A percentile compares a stretch with the other conserved stretches of the same genome.
Conservation (phyloP, 2,888 invertebrate species). For the Lucinisca nassula region DNA sequence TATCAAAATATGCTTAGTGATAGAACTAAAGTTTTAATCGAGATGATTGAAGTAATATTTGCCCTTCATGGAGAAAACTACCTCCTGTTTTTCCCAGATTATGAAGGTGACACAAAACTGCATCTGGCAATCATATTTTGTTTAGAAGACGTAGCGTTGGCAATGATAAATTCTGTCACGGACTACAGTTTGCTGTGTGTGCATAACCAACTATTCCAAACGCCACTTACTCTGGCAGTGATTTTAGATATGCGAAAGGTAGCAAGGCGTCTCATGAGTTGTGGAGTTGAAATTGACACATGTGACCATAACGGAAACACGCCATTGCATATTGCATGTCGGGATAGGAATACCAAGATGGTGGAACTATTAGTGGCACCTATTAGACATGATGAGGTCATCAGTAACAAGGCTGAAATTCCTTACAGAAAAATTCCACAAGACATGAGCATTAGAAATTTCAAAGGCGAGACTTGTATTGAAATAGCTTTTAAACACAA, state of each 20-base stretch:
- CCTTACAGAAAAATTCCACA: conserved; percentile 56
- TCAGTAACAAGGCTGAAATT: conserved; percentile 32
- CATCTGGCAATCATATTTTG: conserved; percentile 16
- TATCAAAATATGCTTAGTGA: background rate
- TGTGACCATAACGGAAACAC: conserved; percentile 58
- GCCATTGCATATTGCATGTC: conserved; percentile 57
- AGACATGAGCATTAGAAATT: conserved; percentile 47
- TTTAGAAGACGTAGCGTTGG: background rate
- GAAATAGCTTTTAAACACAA: conserved; percentile 44
- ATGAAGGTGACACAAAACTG: conserved; percentile 39
- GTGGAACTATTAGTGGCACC: conserved; percentile 37
- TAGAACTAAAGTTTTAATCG: background rate
- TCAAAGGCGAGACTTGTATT: conserved; percentile 50
- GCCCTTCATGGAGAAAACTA: background rate
- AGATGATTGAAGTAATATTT: background rate
- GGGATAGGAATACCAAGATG: conserved; percentile 17
- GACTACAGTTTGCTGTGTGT: background rate
- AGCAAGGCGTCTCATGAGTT: conserved; percentile 32
- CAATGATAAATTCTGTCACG: conserved; percentile 11
- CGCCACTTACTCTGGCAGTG: conserved; percentile 51
- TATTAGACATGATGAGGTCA: conserved; percentile 45
- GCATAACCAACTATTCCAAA: conserved; percentile 45
- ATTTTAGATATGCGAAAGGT: conserved; percentile 26
- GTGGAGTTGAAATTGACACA: conserved; percentile 43
- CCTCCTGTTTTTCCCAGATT: background rate